Evolutionary conservation across 2,113 vertebrate species (phyloP), one percentile per base, ranked within the genome.

Genomic region (Crotalus viridis): DNA sequence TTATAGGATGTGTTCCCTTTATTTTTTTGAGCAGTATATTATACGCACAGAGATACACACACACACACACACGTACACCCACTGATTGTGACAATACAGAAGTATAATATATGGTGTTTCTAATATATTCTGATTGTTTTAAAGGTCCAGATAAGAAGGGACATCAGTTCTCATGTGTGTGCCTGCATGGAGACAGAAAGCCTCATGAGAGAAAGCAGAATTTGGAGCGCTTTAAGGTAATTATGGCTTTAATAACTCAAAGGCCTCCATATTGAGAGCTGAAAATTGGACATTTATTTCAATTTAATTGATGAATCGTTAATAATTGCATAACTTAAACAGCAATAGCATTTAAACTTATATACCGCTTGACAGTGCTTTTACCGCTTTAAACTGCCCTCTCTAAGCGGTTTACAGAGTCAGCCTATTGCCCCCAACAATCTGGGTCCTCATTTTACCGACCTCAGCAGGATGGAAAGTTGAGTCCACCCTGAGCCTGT

Each of bases 101-200:
- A 0, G 1, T 19, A 0, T 85, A 8, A 22, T 85, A 89, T 28
- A 94, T 33, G 94, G 94, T 86, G 22, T 10, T 69, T 46, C 2
- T 90, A 15, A 28, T 88, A 89, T 89, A 43, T 43, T 95, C 52
- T 96, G 8, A 52, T 90, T 28, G 19, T 24, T 92, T 22, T 85
- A 87, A 95, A 99, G 99, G 99, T 88, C 99, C 99, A n/a, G 99
- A 99, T 93, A 99, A 97, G 95, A 99, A 99, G 96, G 97, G 97
- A 90, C 99, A 99, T 97, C 99, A 99, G 94, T 98, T 99, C 24
- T 99, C 99, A 0, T 99, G 99, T 93, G 99, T 99, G 15, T 99
- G 99, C 97, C 98, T 99, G 87, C 99, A 99, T 92, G 99, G 99
- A 33, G 99, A 99, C 96, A 97, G 99, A 92, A 99, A 99, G 94